phyloP scores from a whole-genome alignment of 2,888 invertebrate genomes.

The Lysandra bellargus region DNA sequence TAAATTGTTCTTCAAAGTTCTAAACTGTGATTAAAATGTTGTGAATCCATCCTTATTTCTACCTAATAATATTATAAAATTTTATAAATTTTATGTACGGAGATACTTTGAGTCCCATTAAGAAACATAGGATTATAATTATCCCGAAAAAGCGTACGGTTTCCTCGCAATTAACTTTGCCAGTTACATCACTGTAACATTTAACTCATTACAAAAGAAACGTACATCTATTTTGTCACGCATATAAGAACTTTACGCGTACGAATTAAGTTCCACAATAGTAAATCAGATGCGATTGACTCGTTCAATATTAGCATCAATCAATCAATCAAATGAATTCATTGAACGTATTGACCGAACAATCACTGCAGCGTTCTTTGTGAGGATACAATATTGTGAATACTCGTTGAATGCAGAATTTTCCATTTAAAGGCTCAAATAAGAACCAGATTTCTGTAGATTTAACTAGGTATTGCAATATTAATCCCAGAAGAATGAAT shows the following conservation, averaged over 20 bases:
- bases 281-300: background rate
- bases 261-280: background rate
- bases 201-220: background rate
- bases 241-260: background rate
- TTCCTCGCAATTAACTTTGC: too few relatives aligned
- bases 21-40: too few relatives aligned
- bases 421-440: background rate
- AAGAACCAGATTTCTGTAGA: background rate
- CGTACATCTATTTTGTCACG: background rate
- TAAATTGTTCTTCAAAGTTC: too few relatives aligned
- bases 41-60: too few relatives aligned
- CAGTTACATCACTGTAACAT: background rate
- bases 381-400: conserved; percentile 8
- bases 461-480: background rate
- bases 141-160: too few relatives aligned
- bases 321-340: conserved; percentile 23
- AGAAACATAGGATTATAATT: too few relatives aligned
- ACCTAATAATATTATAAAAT: too few relatives aligned
- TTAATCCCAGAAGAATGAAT: too few relatives aligned
- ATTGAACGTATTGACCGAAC: conserved; percentile 16
- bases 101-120: too few relatives aligned
- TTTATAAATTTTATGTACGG: too few relatives aligned
- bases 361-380: background rate
- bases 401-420: background rate
- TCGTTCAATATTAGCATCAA: conserved; percentile 6